phyloP scores from a whole-genome alignment of 2,113 vertebrate species.

The Montifringilla adamsi region DNA sequence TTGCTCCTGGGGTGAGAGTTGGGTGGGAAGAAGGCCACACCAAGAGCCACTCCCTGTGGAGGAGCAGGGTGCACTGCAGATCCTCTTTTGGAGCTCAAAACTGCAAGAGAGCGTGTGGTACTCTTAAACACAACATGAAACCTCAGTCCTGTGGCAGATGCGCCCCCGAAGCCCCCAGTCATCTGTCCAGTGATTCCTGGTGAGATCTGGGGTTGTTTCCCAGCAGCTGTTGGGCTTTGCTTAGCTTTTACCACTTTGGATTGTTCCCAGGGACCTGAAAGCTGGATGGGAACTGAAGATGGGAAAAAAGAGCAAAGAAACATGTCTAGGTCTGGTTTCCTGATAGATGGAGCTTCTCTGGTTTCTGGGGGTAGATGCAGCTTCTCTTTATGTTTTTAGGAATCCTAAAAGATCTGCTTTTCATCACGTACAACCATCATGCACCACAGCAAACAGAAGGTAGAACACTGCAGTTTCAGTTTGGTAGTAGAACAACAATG shows the following conservation, averaged over 20 bases:
- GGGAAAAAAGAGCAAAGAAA: neutral
- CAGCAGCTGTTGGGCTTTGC: neutral
- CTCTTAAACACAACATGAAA: neutral
- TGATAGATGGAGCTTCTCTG: neutral
- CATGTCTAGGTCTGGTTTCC: neutral
- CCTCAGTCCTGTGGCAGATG: neutral
- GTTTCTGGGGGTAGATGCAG: neutral
- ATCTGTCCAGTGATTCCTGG: neutral
- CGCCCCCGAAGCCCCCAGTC: fast-evolving
- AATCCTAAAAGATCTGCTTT: neutral
- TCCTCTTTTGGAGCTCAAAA: neutral
- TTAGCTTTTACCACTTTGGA: neutral
- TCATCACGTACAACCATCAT: neutral
- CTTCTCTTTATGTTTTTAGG: neutral
- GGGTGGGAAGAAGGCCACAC: neutral
- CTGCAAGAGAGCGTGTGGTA: neutral
- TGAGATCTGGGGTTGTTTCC: neutral
- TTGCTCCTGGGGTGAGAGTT: neutral
- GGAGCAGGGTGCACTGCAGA: neutral
- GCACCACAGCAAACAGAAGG: neutral
- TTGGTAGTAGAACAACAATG: neutral
- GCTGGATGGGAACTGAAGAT: neutral
- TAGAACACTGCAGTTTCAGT: neutral
- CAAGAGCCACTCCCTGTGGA: neutral
- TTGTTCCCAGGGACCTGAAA: neutral